Evolutionary conservation across 2,113 vertebrate genomes (phyloP), one percentile per base, ranked within the genome.

Genomic region (Silurus glanis): DNA sequence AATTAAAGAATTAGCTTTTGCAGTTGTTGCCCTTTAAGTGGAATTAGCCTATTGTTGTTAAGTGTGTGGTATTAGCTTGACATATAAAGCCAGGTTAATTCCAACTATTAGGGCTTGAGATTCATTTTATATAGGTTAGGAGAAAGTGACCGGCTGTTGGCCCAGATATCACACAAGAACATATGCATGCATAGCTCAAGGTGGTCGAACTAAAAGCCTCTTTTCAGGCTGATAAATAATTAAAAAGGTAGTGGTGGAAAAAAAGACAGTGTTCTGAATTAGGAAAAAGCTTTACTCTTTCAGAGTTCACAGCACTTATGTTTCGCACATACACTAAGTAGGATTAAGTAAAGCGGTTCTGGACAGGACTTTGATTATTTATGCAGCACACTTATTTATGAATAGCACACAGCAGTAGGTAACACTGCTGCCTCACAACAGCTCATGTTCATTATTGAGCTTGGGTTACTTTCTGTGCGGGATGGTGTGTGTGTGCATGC

Each of bases 201-300:
- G 79, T 62, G 25, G 21, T 76, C 80, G 81, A 56, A 85, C 76
- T 87, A 81, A 87, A 86, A 85, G 61, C 82, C 82, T 81, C 49
- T 86, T 89, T 85, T 78, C 64, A 85, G 71, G 45, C 14, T 49
- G 82, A 87, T 84, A 82, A 87, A 85, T 83, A 85, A 85, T 89
- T 89, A 85, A 87, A 55, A 58, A 89, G 56, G 69, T 67, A 69
- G 75, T 58, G 56, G 81, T 59, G 67, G 61, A 79, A 84, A 37
- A 28, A 67, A 83, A 79, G 37, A 87, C 82, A 67, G 51, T 58
- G 85, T 28, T 51, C 58, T 64, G 80, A 69, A 83, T 55, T 49
- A 64, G 87, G 71, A 55, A 25, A 64, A 9, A 56, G 28, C 53
- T 23, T 21, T 71, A 80, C 64, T 85, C 49, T 49, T 59, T 84